Percentiles rank a stretch among this genome's conserved stretches.
Conservation (phyloP, 2,888 invertebrate species). For the Falcaria lacertinaria region DNA sequence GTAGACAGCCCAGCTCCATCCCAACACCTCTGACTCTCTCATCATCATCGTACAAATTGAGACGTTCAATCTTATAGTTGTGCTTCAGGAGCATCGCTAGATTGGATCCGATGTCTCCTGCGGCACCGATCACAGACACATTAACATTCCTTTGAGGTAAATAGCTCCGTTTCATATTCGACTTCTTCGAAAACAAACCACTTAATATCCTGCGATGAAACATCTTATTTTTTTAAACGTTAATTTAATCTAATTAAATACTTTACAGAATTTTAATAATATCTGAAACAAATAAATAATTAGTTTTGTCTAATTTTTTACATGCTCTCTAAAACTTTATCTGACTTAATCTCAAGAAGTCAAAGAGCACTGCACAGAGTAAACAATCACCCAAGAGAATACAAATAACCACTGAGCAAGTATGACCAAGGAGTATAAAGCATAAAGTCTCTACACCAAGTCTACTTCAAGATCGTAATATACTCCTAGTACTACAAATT, state of each 20-base stretch:
- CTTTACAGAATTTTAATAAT: slow-evolving; percentile 13
- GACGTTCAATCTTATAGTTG: slow-evolving; percentile 37
- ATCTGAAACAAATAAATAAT: neutral
- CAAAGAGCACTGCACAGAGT: too few species aligned
- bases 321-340: neutral
- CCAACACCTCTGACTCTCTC: slow-evolving; percentile 39
- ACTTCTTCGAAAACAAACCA: slow-evolving; percentile 7
- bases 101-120: slow-evolving; percentile 45
- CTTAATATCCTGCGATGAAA: slow-evolving; percentile 11
- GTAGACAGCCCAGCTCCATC: slow-evolving; percentile 41
- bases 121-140: slow-evolving; percentile 51
- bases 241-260: slow-evolving; percentile 5
- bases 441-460: too few species aligned
- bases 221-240: too few species aligned
- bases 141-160: slow-evolving; percentile 35
- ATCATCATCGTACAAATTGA: slow-evolving; percentile 49
- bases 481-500: too few species aligned
- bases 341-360: too few species aligned
- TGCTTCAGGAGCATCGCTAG: slow-evolving; percentile 47
- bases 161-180: slow-evolving; percentile 6
- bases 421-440: too few species aligned
- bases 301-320: neutral
- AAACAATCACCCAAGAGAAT: too few species aligned
- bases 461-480: too few species aligned
- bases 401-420: too few species aligned